phyloP scores from a whole-genome alignment of 2,113 vertebrate genomes.

The Odocoileus hemionus region DNA sequence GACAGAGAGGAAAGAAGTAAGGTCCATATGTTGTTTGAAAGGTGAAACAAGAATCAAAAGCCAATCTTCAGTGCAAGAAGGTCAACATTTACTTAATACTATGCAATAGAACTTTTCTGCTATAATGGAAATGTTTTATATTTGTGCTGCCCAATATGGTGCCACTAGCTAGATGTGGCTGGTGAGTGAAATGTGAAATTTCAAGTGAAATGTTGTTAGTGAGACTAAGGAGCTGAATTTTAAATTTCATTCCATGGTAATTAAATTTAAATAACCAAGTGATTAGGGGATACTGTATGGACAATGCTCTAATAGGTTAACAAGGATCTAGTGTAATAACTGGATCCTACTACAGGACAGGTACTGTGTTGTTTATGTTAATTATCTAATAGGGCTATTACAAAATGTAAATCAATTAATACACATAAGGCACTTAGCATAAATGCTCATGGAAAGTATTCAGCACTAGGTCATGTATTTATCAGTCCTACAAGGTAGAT shows the following conservation, averaged over 20 bases:
- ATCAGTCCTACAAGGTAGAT: neutral
- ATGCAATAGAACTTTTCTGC: neutral
- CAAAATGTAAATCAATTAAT: slow-evolving; percentile 29
- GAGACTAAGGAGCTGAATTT: neutral
- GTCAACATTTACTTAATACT: neutral
- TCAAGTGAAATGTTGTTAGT: neutral
- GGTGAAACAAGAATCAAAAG: slow-evolving; percentile 3
- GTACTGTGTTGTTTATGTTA: neutral
- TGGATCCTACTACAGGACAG: neutral
- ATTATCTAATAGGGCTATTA: neutral
- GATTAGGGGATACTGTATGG: neutral
- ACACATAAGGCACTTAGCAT: neutral
- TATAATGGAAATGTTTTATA: neutral
- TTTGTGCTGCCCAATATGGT: neutral
- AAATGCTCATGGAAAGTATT: neutral
- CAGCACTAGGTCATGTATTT: neutral
- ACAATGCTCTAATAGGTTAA: neutral
- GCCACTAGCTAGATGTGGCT: neutral
- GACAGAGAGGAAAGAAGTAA: neutral
- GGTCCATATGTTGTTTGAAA: neutral
- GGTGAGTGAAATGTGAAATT: neutral
- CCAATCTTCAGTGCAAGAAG: neutral
- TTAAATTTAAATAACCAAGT: neutral
- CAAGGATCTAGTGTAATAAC: neutral
- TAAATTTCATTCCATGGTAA: neutral